Evolutionary conservation across 2,888 invertebrate genomes (phyloP), one percentile per base, ranked within the genome.

Genomic region (Mythimna ferrago): DNA sequence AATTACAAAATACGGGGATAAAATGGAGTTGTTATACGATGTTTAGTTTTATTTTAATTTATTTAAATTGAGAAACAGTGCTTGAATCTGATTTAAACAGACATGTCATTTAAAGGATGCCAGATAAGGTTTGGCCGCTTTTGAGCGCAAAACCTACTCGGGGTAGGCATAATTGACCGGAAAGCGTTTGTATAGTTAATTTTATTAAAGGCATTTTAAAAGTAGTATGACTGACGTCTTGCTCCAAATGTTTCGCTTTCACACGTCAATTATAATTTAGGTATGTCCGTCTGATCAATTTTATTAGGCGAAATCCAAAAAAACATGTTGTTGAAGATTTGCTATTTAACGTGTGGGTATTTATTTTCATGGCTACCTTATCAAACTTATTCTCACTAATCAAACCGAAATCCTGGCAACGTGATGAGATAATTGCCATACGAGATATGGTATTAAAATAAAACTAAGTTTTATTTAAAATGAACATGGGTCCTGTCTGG

Each of bases 91-190:
- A 32, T 67, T 32, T 14, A 32, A 54, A 73, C 56, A 66, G 10
- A 68, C 54, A n/a, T n/a, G 60, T 67, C 66, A 60, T 11, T 51
- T 62, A 21, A 62, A 79, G 71, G 65, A 82, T 75, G 71, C 44
- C 38, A 61, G 66, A 78, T 75, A 69, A 57, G 71, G 54, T 58
- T 54, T 54, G 32, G 32, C 19, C 26, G 57, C 21, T 68, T 73
- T 69, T 51, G 35, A 67, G 44, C 62, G 70, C 67, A 76, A 53
- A 63, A 62, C 26, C 19, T 66, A 62, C 26, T 19, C 58, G 32
- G 64, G 71, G 64, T 70, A 71, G 44, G 53, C 60, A 56, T 64
- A 82, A 79, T 62, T 72, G 51, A 38, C 64, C 70, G 82, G 79
- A 72, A 79, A 51, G 38, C 67, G 60, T 44, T 68, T 41, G 48